Base-by-base conservation (phyloP, 2,888 invertebrate genomes). In the Poecilus cupreus region DNA sequence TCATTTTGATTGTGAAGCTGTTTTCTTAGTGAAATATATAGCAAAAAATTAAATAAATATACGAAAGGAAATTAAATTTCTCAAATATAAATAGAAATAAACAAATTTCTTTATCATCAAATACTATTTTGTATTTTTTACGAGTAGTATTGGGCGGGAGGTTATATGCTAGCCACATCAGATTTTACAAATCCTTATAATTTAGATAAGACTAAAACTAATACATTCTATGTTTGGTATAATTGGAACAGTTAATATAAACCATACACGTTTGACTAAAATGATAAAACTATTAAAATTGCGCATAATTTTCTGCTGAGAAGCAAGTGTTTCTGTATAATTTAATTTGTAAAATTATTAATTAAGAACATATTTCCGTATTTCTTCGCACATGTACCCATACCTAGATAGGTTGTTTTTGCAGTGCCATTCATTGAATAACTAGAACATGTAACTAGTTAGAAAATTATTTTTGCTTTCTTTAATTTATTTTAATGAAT, bases 401-500 rank as follows among this genome's bases (percentile, higher is more conserved):
- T 10, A 54, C 10, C 8, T 54, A 60, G 60, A 26, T 26, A 3
- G 13, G 60, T 60, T 60, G 20, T 60, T 54, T 18, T 49, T 20
- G 18, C 20, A 20, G 20, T 3, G 6, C n/a, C 60, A 60, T 24
- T 60, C 60, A 26, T 60, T 60, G 60, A 60, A 24, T 60, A 60
- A 60, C 60, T 60, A 24, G 60, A 60, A 60, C 60, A 60, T n/a
- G 60, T 60, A 60, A 60, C 26, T 13, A 13, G 24, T 13, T 18
- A 11, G 26, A 8, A 60, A 60, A 60, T 24, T 24, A 32, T 32
- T 60, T 51, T 60, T 60, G 60, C 60, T 60, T 60, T 60, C 60
- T 60, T 60, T 24, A 22, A 60, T 60, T 60, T 26, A 60, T 26
- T 60, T 60, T 26, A 60, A 60, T 26, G 24, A 60, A 24, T 60